Conservation (phyloP, 2,888 invertebrate species). For the Endomychus coccineus region DNA sequence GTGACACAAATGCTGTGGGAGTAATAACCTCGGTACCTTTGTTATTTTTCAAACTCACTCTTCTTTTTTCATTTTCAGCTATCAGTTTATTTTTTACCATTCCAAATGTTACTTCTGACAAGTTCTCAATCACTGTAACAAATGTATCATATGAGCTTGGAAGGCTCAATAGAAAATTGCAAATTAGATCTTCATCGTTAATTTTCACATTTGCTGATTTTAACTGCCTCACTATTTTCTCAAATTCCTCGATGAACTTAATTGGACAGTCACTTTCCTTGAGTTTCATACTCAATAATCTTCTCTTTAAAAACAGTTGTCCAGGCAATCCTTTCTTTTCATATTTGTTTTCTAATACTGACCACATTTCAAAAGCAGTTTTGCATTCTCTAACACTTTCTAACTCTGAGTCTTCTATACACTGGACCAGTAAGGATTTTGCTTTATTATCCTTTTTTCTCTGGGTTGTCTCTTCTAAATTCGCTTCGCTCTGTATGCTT, state of each 20-base stretch:
- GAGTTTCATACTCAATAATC: conserved; percentile 4
- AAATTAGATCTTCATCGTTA: conserved; percentile 2
- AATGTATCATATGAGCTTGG: conserved; percentile 5
- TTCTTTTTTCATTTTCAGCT: conserved; percentile 10
- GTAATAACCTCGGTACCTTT: neutral
- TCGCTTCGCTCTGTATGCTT: neutral
- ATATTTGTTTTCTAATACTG: conserved; percentile 3
- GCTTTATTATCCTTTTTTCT: conserved; percentile 5
- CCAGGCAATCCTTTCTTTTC: conserved; percentile 7
- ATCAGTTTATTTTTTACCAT: conserved; percentile 6
- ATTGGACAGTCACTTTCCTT: conserved; percentile 4
- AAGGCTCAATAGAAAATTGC: conserved; percentile 4
- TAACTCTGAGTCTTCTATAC: conserved; percentile 4
- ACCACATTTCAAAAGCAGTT: conserved; percentile 7
- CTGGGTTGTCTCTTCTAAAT: conserved; percentile 1
- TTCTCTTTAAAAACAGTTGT: conserved; percentile 5
- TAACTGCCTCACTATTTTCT: conserved; percentile 3
- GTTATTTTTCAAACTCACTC: conserved; percentile 7
- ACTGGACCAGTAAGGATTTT: conserved; percentile 6
- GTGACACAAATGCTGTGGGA: conserved; percentile 1
- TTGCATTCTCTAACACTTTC: conserved; percentile 2
- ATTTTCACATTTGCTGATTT: conserved; percentile 3
- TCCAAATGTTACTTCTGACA: conserved; percentile 7
- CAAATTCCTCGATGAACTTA: conserved; percentile 3
- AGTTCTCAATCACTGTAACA: conserved; percentile 8